Evolutionary conservation across 2,888 invertebrate species (phyloP).

Genomic region (Harmothoe impar): DNA sequence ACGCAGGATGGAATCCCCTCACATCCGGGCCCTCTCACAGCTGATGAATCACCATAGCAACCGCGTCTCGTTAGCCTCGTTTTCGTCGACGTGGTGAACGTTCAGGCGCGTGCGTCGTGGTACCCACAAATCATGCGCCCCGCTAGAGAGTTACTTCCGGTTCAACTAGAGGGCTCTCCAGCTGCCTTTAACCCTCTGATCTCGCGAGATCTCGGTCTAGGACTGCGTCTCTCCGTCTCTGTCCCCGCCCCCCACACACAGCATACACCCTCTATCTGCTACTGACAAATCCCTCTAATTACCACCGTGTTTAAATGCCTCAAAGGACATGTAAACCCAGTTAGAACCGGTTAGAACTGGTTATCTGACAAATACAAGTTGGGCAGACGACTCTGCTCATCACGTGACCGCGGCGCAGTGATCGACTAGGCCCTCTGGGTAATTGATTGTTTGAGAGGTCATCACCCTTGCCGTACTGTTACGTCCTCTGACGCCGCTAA

Average conservation of each 20-base stretch:
- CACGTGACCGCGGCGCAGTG: not conserved
- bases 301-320: not conserved
- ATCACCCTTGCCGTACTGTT: no score
- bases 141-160: not conserved
- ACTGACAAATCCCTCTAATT: not conserved
- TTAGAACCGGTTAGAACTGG: not conserved
- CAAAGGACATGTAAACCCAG: no score
- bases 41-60: slow-evolving; percentile 45
- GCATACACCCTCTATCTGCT: not conserved
- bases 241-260: not conserved
- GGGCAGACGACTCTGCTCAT: not conserved
- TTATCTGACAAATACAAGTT: not conserved
- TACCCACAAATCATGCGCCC: slow-evolving; percentile 5
- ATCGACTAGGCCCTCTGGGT: not conserved
- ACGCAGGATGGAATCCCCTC: not conserved
- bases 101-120: not conserved
- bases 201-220: no score
- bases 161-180: not conserved
- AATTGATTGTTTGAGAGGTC: not conserved
- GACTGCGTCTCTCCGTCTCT: not conserved
- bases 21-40: not conserved
- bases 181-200: slow-evolving; percentile 5
- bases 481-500: no score
- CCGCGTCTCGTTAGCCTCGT: slow-evolving; percentile 37
- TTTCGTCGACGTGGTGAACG: slow-evolving; percentile 9